Conservation (phyloP, 23 tunicate genomes). For the Trididemnum nubilum region DNA sequence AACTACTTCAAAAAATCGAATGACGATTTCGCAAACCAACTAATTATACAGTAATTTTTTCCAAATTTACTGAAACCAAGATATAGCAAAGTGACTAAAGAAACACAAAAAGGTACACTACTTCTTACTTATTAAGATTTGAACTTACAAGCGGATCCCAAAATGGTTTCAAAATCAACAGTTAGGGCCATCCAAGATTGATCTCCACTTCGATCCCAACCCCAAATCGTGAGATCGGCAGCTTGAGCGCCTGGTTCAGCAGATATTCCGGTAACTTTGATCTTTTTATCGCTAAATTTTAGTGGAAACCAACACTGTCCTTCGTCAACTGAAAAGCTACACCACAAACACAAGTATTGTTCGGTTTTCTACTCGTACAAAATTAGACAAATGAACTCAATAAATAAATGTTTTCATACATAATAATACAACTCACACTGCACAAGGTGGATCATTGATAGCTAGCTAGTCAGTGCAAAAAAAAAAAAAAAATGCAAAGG, state of each 20-base stretch:
- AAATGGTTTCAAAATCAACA: constrained; percentile 57
- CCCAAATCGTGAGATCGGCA: constrained; percentile 91
- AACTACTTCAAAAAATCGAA: no score
- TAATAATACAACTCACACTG: background rate
- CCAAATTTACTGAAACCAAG: no score
- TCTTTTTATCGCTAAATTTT: constrained; percentile 57
- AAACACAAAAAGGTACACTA: no score
- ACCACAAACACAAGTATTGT: no score
- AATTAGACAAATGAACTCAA: background rate
- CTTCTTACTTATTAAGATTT: no score
- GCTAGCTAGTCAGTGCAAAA: no score
- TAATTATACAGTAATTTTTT: no score
- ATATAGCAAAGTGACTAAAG: no score
- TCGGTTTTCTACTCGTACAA: background rate
- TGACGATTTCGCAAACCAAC: no score
- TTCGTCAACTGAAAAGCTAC: constrained; percentile 89
- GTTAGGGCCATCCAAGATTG: constrained; percentile 78
- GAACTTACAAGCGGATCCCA: constrained; percentile 69
- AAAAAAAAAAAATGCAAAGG: no score
- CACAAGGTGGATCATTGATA: no score
- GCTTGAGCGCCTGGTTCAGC: constrained; percentile 88
- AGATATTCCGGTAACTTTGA: constrained; percentile 75
- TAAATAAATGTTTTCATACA: background rate
- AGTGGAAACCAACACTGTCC: constrained; percentile 80
- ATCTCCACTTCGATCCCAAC: constrained; percentile 74